Base-by-base conservation (phyloP, 2,888 invertebrate genomes). In the Pristionchus japonicus region DNA sequence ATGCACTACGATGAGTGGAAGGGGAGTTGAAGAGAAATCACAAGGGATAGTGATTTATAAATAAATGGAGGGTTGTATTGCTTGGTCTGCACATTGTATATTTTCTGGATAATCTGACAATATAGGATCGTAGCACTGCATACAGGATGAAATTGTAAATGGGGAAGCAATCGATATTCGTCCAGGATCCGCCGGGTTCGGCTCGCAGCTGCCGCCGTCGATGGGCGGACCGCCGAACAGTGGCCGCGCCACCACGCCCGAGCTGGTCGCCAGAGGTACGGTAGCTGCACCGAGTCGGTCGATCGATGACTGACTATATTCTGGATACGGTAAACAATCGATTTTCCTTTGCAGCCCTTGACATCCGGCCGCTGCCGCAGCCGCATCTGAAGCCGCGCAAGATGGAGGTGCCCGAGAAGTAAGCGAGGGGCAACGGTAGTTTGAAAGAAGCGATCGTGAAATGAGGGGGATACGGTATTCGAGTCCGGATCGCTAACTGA, bases 131-230 rank as follows among this genome's bases (percentile, higher is more conserved):
- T n/a, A n/a, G n/a, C n/a, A n/a, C n/a, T n/a, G n/a, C n/a, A n/a
- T n/a, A n/a, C n/a, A n/a, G n/a, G n/a, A n/a, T n/a, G n/a, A n/a
- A n/a, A n/a, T n/a, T n/a, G 20, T 6, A 64, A 7, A n/a, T 7
- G 43, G 11, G 11, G 7, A 6, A 11, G 43, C 43, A 9, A 70
- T 70, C 70, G 31, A 34, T 70, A 34, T 37, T 7, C 13, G 1
- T n/a, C 7, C 70, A 86, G 86, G 86, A 23, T 27, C 86, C n/a
- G 67, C 70, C 37, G 86, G 86, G 4, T 86, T 86, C 86, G 86
- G 86, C 70, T 37, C 49, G 40, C 34, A n/a, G 9, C 70, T 86
- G 27, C 86, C 86, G 23, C 86, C 86, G 40, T 86, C 86, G 86
- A 86, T 86, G 86, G 86, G 86, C 23, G 86, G 86, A 13, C 70